A percentile compares a stretch with the other conserved stretches of the same genome.
Conservation (phyloP, 2,888 invertebrate species). For the Piscicola geometra region DNA sequence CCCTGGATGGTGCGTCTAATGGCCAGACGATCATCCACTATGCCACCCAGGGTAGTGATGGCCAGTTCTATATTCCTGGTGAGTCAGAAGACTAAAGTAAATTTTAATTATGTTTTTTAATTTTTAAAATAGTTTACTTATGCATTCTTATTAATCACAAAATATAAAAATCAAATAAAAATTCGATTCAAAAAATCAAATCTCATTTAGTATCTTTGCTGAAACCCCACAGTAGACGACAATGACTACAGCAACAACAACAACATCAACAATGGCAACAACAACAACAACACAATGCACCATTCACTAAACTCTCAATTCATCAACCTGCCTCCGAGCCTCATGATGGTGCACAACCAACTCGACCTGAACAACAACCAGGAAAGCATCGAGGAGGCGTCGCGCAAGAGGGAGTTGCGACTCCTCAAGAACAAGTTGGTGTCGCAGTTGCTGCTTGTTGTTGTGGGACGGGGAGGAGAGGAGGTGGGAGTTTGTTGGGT, state of each 20-base stretch:
- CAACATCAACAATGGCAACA: neutral
- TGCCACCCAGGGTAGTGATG: slow-evolving; percentile 28
- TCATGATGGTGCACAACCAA: slow-evolving; percentile 46
- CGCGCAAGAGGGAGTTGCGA: slow-evolving; percentile 84
- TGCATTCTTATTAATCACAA: too few species aligned
- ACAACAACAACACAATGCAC: neutral
- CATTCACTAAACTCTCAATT: slow-evolving; percentile 33
- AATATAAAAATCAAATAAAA: too few species aligned
- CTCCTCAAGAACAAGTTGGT: slow-evolving; percentile 74
- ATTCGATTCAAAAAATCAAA: too few species aligned
- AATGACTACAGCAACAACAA: slow-evolving; percentile 16
- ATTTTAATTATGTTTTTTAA: too few species aligned
- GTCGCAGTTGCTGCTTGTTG: neutral
- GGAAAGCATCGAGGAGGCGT: slow-evolving; percentile 72
- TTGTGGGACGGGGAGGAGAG: too few species aligned
- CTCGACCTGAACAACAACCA: slow-evolving; percentile 51
- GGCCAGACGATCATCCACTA: slow-evolving; percentile 31
- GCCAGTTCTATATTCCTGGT: slow-evolving; percentile 33
- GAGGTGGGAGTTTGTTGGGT: too few species aligned
- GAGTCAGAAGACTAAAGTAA: too few species aligned
- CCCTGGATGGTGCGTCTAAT: slow-evolving; percentile 6
- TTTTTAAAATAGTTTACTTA: too few species aligned
- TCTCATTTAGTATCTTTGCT: too few species aligned
- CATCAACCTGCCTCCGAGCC: slow-evolving; percentile 32
- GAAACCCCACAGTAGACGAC: slow-evolving; percentile 1